Evolutionary conservation across 2,113 vertebrate species (phyloP).

Genomic region (Dryoscopus gambensis): DNA sequence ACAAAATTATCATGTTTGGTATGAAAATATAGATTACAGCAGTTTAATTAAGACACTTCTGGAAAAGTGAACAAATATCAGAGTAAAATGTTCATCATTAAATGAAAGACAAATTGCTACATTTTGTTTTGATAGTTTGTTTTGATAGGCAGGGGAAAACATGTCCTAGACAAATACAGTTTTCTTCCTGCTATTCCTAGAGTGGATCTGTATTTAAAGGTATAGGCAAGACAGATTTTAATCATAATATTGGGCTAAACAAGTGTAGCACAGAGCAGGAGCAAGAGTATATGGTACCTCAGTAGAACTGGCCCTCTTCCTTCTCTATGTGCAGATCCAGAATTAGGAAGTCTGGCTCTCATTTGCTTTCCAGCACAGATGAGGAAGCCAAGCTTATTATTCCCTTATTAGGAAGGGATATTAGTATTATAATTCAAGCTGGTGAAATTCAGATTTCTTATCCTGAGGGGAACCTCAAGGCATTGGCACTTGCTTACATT

Average conservation of each 20-base stretch:
- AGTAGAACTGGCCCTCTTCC: neutral
- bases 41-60: conserved; percentile 21
- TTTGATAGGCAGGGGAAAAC: neutral
- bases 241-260: neutral
- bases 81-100: neutral
- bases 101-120: neutral
- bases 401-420: neutral
- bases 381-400: neutral
- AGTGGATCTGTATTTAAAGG: neutral
- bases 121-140: neutral
- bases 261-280: neutral
- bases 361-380: neutral
- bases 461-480: neutral
- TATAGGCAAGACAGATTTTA: neutral
- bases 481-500: neutral
- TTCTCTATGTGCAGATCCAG: neutral
- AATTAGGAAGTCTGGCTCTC: neutral
- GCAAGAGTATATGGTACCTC: neutral
- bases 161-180: neutral
- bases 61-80: neutral
- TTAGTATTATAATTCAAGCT: neutral
- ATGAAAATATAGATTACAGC: conserved; percentile 7
- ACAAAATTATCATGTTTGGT: neutral
- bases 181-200: neutral
- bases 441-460: neutral